Evolutionary conservation across 2,888 invertebrate species (phyloP), one percentile per base, ranked within the genome.

Genomic region (Antitype chi): DNA sequence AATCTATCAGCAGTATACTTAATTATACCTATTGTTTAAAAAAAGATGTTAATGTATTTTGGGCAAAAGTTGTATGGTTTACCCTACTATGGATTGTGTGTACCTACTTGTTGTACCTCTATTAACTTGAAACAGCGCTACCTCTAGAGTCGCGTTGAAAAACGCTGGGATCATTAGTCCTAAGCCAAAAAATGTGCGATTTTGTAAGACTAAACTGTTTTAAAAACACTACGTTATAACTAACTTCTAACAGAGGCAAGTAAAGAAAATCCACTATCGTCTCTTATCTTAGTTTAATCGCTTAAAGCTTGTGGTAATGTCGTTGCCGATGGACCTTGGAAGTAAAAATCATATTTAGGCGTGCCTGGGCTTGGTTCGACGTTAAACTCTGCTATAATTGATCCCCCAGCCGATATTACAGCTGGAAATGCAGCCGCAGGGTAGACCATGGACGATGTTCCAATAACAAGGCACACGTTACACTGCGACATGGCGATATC

Each of bases 391-490:
- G 90, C 89, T 28, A 90, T 82, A 13, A 77, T 74, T 28, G 89
- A 96, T 25, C 98, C 98, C 70, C 97, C 95, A n/a, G 95, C 92
- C 8, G 98, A 97, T 49, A 98, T 97, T 85, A 95, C 92, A 0
- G 98, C 98, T 6, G 98, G 98, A 95, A 98, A 98, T 97, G 98
- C 97, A 60, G 98, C 98, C 4, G 98, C 98, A 13, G 98, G 98
- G 93, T 98, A 98, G 2, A 98, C 98, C 6, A 98, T 97, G 0
- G 98, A 98, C 2, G 98, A 98, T 23, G 98, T 98, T 11, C 98
- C 98, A 84, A 98, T 97, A 52, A 98, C 97, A 60, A 98, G 93
- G 90, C 98, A 98, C 17, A 98, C 93, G 90, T 98, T 98, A 93
- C 98, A 98, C 9, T 93, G 91, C 57, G 82, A 82, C 70, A 87